Evolutionary conservation across 2,797 vertebrate genomes (phyloP), one percentile per base, ranked within the genome.

Genomic region (Pangasius sanitwongsei): DNA sequence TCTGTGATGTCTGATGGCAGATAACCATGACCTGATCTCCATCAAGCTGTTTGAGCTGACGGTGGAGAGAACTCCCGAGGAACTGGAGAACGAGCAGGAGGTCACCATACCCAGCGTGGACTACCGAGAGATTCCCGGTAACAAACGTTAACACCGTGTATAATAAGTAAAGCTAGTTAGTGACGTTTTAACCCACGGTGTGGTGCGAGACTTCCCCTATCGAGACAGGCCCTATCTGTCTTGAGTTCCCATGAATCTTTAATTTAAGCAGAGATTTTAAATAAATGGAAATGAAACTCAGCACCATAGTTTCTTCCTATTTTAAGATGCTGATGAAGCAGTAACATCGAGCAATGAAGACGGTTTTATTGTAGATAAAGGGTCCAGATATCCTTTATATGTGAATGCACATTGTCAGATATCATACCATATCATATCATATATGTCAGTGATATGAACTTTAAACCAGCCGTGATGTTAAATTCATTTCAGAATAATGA

Each of bases 11-110:
- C 53, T 5, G 18, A 59, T 81, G 9, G 12, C 89, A 99, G 98
- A 99, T 94, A 99, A 99, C 93, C 98, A 99, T 1, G 98, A 99
- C 91, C 91, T 99, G 92, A 96, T 99, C 90, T 99, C 98, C 0
- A 92, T 99, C 92, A 99, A 98, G 94, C 74, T 99, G 84, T 99
- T 97, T 93, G 96, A 99, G 93, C 95, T 99, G 92, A 97, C 96
- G 0, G 96, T 98, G 28, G 95, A 97, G 84, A 92, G 95, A 77
- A 96, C 92, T 0, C 92, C 92, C 0, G 96, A 97, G 91, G 97
- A 99, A 87, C 96, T 96, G 61, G 90, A 94, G 65, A 95, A 96
- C 74, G 94, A 95, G 72, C 95, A 95, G 20, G 97, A 97, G 3
- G 95, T 98, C 28, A 95, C 94, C 11, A 86, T 98, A 86, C 98